Percentiles rank a stretch among this genome's conserved stretches.
Evolutionary conservation across 2,113 vertebrate genomes (phyloP).

Genomic region (Phylloscopus trochiloides): DNA sequence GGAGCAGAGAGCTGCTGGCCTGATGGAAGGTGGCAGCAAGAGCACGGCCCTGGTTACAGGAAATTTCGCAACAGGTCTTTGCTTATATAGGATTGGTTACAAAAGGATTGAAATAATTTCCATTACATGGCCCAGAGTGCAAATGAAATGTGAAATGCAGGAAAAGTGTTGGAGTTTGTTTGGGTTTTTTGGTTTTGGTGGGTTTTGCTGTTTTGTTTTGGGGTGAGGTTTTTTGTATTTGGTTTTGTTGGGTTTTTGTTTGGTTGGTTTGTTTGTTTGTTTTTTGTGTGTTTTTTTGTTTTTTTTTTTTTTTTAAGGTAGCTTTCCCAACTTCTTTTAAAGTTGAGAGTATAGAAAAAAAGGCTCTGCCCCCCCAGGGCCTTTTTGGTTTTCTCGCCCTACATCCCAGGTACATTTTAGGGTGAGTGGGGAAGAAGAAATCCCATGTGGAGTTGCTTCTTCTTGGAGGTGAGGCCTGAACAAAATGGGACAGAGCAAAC

Average conservation of each 20-base stretch:
- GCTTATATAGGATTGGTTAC: neutral
- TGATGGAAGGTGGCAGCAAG: neutral
- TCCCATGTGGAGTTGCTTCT: neutral
- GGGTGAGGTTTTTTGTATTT: neutral
- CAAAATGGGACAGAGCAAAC: neutral
- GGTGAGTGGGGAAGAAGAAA: neutral
- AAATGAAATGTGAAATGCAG: neutral
- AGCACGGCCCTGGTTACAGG: neutral
- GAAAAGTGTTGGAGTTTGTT: neutral
- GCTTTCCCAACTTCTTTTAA: neutral
- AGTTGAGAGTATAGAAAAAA: neutral
- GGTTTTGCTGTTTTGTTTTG: neutral
- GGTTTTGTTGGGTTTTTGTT: too few species aligned
- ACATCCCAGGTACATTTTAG: fast-evolving
- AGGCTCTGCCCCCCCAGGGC: fast-evolving
- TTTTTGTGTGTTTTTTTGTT: too few species aligned
- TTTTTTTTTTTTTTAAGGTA: neutral
- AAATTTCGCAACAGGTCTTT: neutral
- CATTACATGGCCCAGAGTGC: neutral
- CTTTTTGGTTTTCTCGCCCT: neutral
- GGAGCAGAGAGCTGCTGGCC: neutral
- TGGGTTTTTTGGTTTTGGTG: neutral
- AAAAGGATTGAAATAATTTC: neutral
- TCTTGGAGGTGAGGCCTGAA: neutral
- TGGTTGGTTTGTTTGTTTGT: too few species aligned